These are phyloP conservation scores for Riparia riparia DNA, from an alignment of 2,113 vertebrate species.

Conservation along the genomic window DNA sequence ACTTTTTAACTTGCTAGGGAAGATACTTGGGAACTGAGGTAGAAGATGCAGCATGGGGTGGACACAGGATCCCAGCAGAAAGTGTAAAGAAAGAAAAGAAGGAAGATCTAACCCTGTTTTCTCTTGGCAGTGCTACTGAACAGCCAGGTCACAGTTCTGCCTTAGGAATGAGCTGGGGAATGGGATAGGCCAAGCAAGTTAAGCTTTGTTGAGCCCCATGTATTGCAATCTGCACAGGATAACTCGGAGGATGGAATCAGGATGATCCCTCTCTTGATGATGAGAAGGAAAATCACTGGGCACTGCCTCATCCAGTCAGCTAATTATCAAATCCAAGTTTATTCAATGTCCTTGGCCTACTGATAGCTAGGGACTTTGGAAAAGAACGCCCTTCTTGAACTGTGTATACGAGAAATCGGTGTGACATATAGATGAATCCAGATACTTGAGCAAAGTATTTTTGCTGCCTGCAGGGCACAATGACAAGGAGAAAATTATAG, in stretches of 20 bases:
- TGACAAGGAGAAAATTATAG: constrained; percentile 54
- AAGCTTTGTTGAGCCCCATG: not conserved
- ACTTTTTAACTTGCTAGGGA: not conserved
- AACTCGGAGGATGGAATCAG: not conserved
- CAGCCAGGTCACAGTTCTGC: not conserved
- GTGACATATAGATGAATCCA: constrained; percentile 27
- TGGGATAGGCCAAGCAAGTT: not conserved
- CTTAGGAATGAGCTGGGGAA: not conserved
- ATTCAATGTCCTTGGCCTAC: not conserved
- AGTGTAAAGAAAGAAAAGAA: not conserved
- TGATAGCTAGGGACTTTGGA: not conserved
- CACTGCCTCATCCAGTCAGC: not conserved
- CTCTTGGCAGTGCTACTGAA: not conserved
- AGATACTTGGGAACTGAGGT: not conserved
- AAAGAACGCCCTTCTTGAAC: not conserved
- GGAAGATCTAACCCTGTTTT: not conserved
- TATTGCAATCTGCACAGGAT: not conserved
- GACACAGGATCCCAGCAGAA: not conserved
- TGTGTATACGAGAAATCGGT: not conserved
- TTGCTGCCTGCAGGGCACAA: constrained; percentile 38
- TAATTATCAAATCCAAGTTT: not conserved
- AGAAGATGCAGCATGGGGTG: not conserved
- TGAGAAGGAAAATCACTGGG: not conserved
- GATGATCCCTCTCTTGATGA: not conserved
- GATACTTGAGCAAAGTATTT: constrained; percentile 9